These are phyloP conservation scores for Muscina levida DNA, from an alignment of 2,888 invertebrate species.

Conservation along the genomic window DNA sequence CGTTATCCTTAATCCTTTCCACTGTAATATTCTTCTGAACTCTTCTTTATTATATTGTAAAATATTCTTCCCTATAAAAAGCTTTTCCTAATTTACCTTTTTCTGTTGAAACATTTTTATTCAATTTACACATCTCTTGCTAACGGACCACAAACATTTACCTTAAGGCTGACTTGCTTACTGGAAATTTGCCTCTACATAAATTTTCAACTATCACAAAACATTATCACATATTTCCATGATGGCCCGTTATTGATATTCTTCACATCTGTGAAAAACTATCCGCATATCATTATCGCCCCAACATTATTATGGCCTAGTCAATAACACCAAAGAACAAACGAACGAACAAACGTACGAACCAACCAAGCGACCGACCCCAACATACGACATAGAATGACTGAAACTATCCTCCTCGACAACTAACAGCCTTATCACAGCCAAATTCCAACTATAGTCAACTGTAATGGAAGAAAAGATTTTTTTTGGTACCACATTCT, in stretches of 20 bases:
- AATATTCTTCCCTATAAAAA: no score
- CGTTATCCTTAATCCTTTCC: no score
- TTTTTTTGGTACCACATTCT: neutral
- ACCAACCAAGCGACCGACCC: no score
- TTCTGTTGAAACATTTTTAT: no score
- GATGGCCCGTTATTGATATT: slow-evolving; percentile 17
- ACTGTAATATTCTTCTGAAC: no score
- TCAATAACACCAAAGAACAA: neutral
- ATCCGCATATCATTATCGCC: slow-evolving; percentile 36
- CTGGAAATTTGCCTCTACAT: no score
- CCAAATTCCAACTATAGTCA: slow-evolving; percentile 21
- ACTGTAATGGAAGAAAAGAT: neutral
- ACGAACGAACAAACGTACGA: no score
- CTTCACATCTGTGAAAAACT: slow-evolving; percentile 18
- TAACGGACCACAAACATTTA: no score
- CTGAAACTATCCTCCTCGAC: slow-evolving; percentile 9
- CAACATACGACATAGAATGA: neutral
- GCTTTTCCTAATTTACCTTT: no score
- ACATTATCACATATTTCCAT: neutral
- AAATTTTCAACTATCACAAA: neutral
- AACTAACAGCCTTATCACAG: slow-evolving; percentile 24
- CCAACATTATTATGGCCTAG: slow-evolving; percentile 25
- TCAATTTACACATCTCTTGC: no score
- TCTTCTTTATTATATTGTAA: no score
- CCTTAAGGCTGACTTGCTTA: no score